Evolutionary conservation across 2,888 invertebrate species (phyloP), one percentile per base, ranked within the genome.

Genomic region (Deilephila elpenor): DNA sequence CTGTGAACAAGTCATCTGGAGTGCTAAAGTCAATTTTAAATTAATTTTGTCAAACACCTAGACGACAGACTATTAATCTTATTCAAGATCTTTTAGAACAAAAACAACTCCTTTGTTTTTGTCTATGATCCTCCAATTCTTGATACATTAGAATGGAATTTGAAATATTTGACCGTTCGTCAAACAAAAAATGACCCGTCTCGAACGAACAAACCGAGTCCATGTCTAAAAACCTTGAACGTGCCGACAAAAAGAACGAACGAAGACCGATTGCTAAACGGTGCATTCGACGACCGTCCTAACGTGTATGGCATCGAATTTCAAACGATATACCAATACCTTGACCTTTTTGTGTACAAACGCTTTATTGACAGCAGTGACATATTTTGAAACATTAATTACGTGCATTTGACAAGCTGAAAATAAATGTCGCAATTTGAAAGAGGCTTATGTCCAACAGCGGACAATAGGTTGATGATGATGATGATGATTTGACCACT

Each of bases 261-360:
- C 37, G 70, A 70, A 73, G 70, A 70, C n/a, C 44, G 59, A 70
- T 73, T 73, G 67, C 73, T 51, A 73, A 59, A 73, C 19, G 29
- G 59, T 73, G 67, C 70, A 59, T 60, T 51, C 73, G 60, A 37
- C 59, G 59, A 59, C 73, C 70, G 70, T 60, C 32, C 73, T 25
- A 25, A 67, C 8, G 20, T 44, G 67, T 44, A 25, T 51, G 51
- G 17, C 17, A 14, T 25, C 25, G 67, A 51, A 67, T 67, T 25
- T 51, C 25, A 67, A 51, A 20, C 25, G 25, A 44, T 67, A 67
- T 67, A 17, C 14, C 25, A 3, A 51, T 14, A 51, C 67, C 67
- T 25, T 67, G 67, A 51, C 67, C 67, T 67, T 67, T 67, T 51
- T 67, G 11, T 7, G 20, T 25, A 51, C 25, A 67, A 67, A 67